Evolutionary conservation across 2,888 invertebrate genomes (phyloP).

Genomic region (Margaritifera margaritifera): DNA sequence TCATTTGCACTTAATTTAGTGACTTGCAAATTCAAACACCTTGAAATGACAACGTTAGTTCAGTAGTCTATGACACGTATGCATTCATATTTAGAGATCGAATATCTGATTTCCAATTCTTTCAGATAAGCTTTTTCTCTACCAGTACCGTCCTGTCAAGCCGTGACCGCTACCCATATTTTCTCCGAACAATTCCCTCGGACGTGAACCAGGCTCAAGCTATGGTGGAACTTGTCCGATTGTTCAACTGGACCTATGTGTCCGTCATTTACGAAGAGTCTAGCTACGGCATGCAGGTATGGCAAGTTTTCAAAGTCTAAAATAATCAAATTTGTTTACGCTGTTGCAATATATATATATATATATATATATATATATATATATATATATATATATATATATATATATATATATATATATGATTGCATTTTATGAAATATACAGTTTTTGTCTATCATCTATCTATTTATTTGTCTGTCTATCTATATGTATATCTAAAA

Average conservation of each 20-base stretch:
- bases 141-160: conserved; percentile 95
- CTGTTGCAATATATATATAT: neutral
- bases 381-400: neutral
- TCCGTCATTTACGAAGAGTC: conserved; percentile 97
- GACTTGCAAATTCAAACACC: neutral
- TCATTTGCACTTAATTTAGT: too few relatives aligned
- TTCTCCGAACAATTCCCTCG: conserved; percentile 94
- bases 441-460: too few relatives aligned
- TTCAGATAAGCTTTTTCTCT: conserved; percentile 94
- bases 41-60: neutral
- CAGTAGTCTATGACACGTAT: neutral
- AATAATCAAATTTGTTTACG: neutral
- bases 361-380: neutral
- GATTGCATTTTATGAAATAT: too few relatives aligned
- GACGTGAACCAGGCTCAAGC: conserved; percentile 92
- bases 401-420: conserved; percentile 3
- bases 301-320: neutral
- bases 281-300: conserved; percentile 92
- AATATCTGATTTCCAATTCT: conserved; percentile 32
- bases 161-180: conserved; percentile 95
- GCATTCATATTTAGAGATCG: too few relatives aligned
- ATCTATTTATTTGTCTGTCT: too few relatives aligned
- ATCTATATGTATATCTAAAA: too few relatives aligned
- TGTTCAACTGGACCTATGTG: conserved; percentile 93
- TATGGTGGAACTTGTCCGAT: conserved; percentile 92